Percentiles rank a stretch among this genome's conserved stretches.
Conservation (phyloP, 2,797 vertebrate genomes). For the Molothrus aeneus region DNA sequence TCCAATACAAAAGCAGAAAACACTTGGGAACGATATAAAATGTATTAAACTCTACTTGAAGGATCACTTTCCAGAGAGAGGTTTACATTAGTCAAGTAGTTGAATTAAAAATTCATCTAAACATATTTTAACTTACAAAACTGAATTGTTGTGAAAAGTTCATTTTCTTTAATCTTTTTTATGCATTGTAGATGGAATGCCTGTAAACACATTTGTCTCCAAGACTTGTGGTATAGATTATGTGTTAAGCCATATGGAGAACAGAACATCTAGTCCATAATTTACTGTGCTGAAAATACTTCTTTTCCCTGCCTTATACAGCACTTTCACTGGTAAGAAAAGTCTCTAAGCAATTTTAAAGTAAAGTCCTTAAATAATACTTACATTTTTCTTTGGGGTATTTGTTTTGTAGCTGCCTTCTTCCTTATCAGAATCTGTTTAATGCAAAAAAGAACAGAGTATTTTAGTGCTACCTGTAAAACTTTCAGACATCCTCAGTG, state of each 20-base stretch:
- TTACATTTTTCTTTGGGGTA: slow-evolving; percentile 44
- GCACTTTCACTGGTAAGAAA: not conserved
- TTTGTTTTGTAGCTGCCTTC: slow-evolving; percentile 7
- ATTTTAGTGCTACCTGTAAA: not conserved
- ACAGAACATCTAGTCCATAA: not conserved
- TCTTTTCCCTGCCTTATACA: not conserved
- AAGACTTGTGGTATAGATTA: not conserved
- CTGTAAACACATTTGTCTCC: not conserved
- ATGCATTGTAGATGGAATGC: not conserved
- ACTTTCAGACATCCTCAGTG: not conserved
- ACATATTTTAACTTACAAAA: not conserved
- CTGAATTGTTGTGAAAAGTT: not conserved
- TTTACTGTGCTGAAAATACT: not conserved
- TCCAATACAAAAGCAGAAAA: not conserved
- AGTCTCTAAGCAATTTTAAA: not conserved
- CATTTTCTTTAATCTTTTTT: not conserved
- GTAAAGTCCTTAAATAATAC: slow-evolving; percentile 16
- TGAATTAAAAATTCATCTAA: not conserved
- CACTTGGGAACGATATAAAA: not conserved
- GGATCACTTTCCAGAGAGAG: not conserved
- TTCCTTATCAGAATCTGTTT: slow-evolving; percentile 23
- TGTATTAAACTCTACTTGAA: not conserved
- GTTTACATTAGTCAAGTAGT: not conserved
- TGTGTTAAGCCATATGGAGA: not conserved
- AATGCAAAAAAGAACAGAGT: not conserved